Base-by-base conservation (phyloP, 2,888 invertebrate species). In the Rhorus exstirpatorius region DNA sequence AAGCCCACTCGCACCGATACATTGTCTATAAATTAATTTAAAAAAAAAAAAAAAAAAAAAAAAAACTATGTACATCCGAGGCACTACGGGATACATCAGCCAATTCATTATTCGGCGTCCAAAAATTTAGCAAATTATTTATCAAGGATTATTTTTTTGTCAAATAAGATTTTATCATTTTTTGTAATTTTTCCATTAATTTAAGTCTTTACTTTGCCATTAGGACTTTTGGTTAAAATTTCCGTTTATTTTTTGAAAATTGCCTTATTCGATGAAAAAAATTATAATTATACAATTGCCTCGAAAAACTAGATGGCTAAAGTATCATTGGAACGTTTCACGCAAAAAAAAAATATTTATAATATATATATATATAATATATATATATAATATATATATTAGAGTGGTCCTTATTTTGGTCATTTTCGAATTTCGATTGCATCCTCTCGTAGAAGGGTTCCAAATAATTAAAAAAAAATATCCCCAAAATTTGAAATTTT, bases 311-410 rank as follows among this genome's bases (percentile, higher is more conserved):
- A 41, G 35, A 51, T 19, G 35, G 19, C 49, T 51, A 26, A 51
- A 51, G 31, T 35, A 31, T 49, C 51, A 35, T 19, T 35, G 51
- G 51, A 51, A 51, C 35, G 67, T 51, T 51, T 67, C 51, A 41
- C 19, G 31, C 19, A 38, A 35, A 51, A 51, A 51, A n/a, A n/a
- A n/a, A n/a, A n/a, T n/a, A n/a, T n/a, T n/a, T n/a, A 51, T 49
- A 67, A 51, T 67, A 51, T 67, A 67, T 35, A 49, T 49, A 49
- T 46, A 26, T 41, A 49, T 49, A 31, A 21, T 41, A 61, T 17
- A 6, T 26, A 53, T 44, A 26, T 55, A 31, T n/a, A n/a, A n/a
- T n/a, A n/a, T n/a, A n/a, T n/a, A n/a, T n/a, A n/a, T n/a, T n/a
- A n/a, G n/a, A n/a, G n/a, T n/a, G n/a, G n/a, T n/a, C n/a, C n/a